Conservation (phyloP, 2,113 vertebrate genomes). For the Drymodes brunneopygia region DNA sequence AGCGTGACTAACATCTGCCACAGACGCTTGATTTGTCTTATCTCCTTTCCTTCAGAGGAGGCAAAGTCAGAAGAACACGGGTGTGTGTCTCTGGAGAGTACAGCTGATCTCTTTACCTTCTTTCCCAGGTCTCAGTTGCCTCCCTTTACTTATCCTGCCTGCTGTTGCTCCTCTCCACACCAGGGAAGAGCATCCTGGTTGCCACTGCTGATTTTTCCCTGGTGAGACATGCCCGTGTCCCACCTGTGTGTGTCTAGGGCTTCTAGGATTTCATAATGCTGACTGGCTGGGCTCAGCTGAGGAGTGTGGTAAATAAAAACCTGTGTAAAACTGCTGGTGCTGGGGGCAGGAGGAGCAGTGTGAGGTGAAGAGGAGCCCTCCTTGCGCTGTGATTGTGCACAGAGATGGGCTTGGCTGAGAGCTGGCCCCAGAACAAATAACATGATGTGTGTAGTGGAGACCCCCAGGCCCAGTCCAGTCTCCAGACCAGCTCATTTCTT, state of each 20-base stretch:
- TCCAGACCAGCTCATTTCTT: not conserved
- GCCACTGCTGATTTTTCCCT: fast-evolving
- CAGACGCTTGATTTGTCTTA: conserved; percentile 28
- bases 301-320: not conserved
- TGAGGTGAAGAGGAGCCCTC: not conserved
- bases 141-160: not conserved
- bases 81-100: not conserved
- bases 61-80: not conserved
- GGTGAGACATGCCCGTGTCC: fast-evolving
- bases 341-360: not conserved
- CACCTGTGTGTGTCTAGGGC: not conserved
- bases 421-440: not conserved
- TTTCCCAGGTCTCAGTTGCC: not conserved
- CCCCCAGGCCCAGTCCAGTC: not conserved
- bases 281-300: not conserved
- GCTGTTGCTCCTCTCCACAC: not conserved
- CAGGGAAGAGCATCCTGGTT: not conserved
- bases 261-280: not conserved
- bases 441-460: fast-evolving
- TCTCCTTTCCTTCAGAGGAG: not conserved
- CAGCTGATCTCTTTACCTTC: not conserved
- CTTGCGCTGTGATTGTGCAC: fast-evolving
- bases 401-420: not conserved
- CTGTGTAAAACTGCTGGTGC: fast-evolving
- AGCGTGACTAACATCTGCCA: conserved; percentile 52